phyloP scores from a whole-genome alignment of 2,888 invertebrate genomes.

The Troides helena region DNA sequence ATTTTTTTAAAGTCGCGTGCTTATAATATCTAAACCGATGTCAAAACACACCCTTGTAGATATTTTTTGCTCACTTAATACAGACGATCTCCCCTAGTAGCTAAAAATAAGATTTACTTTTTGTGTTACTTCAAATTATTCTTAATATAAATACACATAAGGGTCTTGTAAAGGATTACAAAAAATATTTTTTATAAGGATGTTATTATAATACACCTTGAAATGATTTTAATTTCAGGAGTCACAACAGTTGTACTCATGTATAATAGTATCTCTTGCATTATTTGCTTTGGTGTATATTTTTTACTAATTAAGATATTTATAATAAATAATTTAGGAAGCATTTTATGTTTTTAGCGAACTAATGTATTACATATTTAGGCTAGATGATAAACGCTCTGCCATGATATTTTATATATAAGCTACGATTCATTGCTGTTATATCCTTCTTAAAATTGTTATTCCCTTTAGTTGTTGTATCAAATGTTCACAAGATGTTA shows the following conservation, averaged over 20 bases:
- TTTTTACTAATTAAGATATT: too few species aligned
- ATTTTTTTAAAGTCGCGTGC: neutral
- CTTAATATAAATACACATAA: constrained; percentile 40
- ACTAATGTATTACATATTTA: too few species aligned
- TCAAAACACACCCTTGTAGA: neutral
- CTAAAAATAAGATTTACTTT: constrained; percentile 55
- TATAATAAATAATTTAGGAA: too few species aligned
- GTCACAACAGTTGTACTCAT: neutral
- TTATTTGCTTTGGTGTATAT: too few species aligned
- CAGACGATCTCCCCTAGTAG: constrained; percentile 47
- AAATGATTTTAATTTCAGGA: neutral
- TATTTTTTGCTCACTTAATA: constrained; percentile 34
- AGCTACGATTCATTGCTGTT: too few species aligned
- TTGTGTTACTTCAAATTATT: constrained; percentile 46
- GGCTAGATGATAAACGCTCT: too few species aligned
- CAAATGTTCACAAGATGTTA: too few species aligned
- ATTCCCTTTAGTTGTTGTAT: too few species aligned
- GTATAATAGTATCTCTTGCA: neutral
- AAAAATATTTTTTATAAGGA: constrained; percentile 33
- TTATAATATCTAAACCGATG: neutral
- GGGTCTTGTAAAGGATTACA: constrained; percentile 32
- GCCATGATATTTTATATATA: too few species aligned
- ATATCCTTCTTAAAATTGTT: too few species aligned
- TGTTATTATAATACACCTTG: constrained; percentile 19
- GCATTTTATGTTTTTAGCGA: too few species aligned